Base-by-base conservation (phyloP, 2,797 vertebrate genomes). In the Pseudochirops cupreus region DNA sequence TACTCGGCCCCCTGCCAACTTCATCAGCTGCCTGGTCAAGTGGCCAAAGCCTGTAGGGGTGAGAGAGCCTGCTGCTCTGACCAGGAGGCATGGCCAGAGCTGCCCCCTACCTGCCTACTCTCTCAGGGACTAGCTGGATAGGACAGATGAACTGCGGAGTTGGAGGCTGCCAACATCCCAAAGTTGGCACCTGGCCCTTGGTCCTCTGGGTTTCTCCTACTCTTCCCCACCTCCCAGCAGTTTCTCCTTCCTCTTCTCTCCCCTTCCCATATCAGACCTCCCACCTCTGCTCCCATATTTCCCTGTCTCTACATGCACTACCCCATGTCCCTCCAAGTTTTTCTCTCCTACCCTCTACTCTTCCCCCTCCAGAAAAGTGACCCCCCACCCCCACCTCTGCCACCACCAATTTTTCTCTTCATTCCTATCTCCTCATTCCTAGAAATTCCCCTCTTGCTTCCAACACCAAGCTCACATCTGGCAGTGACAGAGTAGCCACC, bases 401-500 rank as follows among this genome's bases (percentile, higher is more conserved):
- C 74, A 50, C 74, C 74, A 11, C 74, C 74, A 46, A 28, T 82
- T 82, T 82, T 46, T 9, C 74, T 87, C 24, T 87, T 50, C 24
- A 87, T 46, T 46, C n/a, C 74, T 39, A 4, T 56, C 21, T n/a
- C 91, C 90, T 94, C 87, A 18, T 91, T 82, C 52, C 53, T 56
- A 93, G 52, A 7, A 46, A 58, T 92, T 59, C 31, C 94, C 94
- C 93, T 82, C 91, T 13, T 6, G 82, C 62, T 94, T 94, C 89
- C 90, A 96, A 87, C 21, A 87, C 82, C n/a, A 95, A 46, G 98
- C 99, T 99, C 98, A 99, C 99, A 99, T 98, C 99, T 99, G 97
- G 99, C 99, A 0, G 99, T 99, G 96, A 99, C 99, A 0, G 99
- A 99, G 99, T 99, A 99, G 96, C 99, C 99, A 2, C 99, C 99